Percentiles rank a stretch among this genome's conserved stretches.
phyloP scores from a whole-genome alignment of 2,888 invertebrate genomes.

The Agrochola lota region DNA sequence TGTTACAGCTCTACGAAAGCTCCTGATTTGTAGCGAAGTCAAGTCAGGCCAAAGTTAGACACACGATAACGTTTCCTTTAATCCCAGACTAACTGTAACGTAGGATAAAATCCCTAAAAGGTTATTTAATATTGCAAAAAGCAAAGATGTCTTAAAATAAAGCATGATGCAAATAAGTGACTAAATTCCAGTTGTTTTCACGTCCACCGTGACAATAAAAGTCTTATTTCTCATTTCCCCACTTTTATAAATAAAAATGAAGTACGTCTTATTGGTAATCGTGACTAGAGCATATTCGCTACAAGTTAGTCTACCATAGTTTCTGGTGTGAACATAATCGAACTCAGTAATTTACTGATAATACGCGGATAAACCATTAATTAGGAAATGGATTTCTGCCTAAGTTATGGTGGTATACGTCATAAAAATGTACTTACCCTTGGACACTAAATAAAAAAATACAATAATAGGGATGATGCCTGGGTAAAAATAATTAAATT shows the following conservation, averaged over 20 bases:
- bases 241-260: neutral
- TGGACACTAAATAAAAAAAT: conserved; percentile 2
- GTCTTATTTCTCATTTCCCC: neutral
- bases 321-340: neutral
- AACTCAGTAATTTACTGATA: conserved; percentile 1
- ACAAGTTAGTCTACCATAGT: neutral
- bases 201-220: neutral
- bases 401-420: neutral
- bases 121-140: neutral
- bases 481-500: no score
- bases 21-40: conserved; percentile 36
- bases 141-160: neutral
- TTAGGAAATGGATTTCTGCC: conserved; percentile 12
- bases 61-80: conserved; percentile 8
- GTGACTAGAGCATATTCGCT: conserved; percentile 9
- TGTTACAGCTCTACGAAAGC: conserved; percentile 35
- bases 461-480: neutral
- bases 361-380: conserved; percentile 4
- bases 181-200: neutral
- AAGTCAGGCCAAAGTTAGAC: conserved; percentile 22
- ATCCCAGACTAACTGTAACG: neutral
- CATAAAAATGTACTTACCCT: neutral
- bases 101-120: neutral
- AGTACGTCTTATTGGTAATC: conserved; percentile 1
- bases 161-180: conserved; percentile 6